Conservation (phyloP, 1,140 invertebrate genomes). For the Trichoplusia ni region DNA sequence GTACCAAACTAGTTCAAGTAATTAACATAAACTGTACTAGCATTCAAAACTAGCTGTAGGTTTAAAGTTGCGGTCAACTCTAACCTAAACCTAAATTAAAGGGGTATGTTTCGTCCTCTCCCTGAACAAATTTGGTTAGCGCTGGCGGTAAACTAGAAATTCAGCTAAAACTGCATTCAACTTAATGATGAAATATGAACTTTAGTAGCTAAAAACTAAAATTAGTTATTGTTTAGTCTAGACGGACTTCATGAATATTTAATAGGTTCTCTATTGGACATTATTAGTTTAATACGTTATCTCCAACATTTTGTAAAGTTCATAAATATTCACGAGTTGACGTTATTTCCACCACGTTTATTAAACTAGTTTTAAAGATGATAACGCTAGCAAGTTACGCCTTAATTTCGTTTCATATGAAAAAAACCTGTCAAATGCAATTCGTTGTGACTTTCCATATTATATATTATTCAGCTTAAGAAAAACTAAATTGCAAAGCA, state of each 20-base stretch:
- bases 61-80: conserved; percentile 5
- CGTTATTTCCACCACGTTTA: too few relatives aligned
- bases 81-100: conserved; percentile 1
- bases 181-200: conserved; percentile 15
- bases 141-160: conserved; percentile 23
- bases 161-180: conserved; percentile 19
- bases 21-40: background rate
- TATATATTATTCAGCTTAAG: too few relatives aligned
- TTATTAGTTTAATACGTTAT: background rate
- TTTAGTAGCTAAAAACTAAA: conserved; percentile 20
- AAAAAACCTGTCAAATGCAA: background rate
- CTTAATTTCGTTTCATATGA: too few relatives aligned
- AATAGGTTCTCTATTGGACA: background rate
- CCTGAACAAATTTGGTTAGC: conserved; percentile 23
- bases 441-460: too few relatives aligned
- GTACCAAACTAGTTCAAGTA: background rate
- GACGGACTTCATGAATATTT: conserved; percentile 17
- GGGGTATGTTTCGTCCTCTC: background rate
- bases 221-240: conserved; percentile 22
- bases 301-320: background rate
- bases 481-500: too few relatives aligned
- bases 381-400: too few relatives aligned
- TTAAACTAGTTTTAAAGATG: too few relatives aligned
- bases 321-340: conserved; percentile 1
- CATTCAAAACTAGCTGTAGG: conserved; percentile 4